phyloP scores from a whole-genome alignment of 2,888 invertebrate genomes.

The Trachelus stipa region DNA sequence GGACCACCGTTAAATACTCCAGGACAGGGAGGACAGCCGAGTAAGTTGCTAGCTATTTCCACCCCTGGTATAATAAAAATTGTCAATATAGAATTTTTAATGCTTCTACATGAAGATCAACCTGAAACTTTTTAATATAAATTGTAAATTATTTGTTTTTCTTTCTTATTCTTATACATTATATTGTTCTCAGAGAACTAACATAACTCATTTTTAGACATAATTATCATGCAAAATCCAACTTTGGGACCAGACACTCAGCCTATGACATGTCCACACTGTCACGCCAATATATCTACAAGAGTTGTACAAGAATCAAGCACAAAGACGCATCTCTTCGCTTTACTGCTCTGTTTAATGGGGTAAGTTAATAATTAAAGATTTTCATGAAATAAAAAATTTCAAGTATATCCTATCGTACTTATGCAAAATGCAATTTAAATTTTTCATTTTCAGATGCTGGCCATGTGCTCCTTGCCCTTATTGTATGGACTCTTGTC shows the following conservation, averaged over 20 bases:
- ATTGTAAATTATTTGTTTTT: background rate
- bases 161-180: background rate
- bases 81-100: background rate
- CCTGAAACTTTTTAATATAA: no score
- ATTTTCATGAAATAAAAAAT: conserved; percentile 17
- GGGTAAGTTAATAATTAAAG: conserved; percentile 56
- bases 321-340: conserved; percentile 68
- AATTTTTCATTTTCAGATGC: conserved; percentile 53
- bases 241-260: conserved; percentile 63
- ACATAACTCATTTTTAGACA: conserved; percentile 27
- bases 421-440: conserved; percentile 14
- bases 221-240: conserved; percentile 35
- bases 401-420: conserved; percentile 4
- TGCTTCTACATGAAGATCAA: no score
- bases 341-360: conserved; percentile 65
- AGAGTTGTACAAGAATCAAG: conserved; percentile 63
- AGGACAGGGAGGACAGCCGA: conserved; percentile 13
- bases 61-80: conserved; percentile 6
- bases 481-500: conserved; percentile 67
- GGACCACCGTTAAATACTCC: conserved; percentile 32
- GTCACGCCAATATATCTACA: conserved; percentile 64
- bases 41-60: conserved; percentile 19
- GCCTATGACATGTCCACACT: conserved; percentile 66
- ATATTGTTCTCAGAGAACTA: background rate
- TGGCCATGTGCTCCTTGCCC: conserved; percentile 67